Base-by-base conservation (phyloP, 2,888 invertebrate species). In the Caenorhabditis wallacei region DNA sequence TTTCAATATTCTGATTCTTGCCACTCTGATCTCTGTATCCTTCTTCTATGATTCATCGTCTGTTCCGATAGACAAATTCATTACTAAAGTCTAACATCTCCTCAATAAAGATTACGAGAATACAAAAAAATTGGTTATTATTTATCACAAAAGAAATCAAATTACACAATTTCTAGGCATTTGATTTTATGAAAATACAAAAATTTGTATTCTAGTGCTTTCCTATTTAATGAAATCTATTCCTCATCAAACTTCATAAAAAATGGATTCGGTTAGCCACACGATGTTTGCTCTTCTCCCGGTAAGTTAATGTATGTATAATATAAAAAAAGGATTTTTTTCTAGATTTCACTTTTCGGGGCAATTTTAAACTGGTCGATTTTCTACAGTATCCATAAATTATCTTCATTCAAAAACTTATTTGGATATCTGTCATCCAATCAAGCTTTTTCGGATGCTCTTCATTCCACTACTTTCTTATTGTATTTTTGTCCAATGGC, bases 381-480 rank as follows among this genome's bases (percentile, higher is more conserved):
- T 1, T 64, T 64, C 48, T 64, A 64, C 13, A 20, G 30, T 13
- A 35, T 64, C 16, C 35, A 48, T 30, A 63, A 43, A 20, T 18
- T 63, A 18, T 11, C 46, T 3, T 26, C 30, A 4, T 63, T 63
- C 30, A 46, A 63, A 1, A 26, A 57, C 51, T 30, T 59, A 5
- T 71, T 71, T 11, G 71, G 71, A 4, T 61, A n/a, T 24, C 51
- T 71, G 1, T 61, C 61, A 8, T 51, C 71, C 8, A 71, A 71
- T 37, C 71, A 71, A 11, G 37, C 71, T 1, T 16, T 70, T 10
- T 11, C 48, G 0, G 70, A 70, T 48, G 70, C 69, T 3, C n/a
- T 69, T 2, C 56, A 69, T 26, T 54, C 56, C 0, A 53, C 56
- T 3, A 26, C 26, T 10, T 69, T 69, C 30, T 30, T 69, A 26